Percentiles rank a stretch among this genome's conserved stretches.
These are phyloP conservation scores for Pheosia gnoma DNA, from an alignment of 2,888 invertebrate genomes.

Conservation along the genomic window DNA sequence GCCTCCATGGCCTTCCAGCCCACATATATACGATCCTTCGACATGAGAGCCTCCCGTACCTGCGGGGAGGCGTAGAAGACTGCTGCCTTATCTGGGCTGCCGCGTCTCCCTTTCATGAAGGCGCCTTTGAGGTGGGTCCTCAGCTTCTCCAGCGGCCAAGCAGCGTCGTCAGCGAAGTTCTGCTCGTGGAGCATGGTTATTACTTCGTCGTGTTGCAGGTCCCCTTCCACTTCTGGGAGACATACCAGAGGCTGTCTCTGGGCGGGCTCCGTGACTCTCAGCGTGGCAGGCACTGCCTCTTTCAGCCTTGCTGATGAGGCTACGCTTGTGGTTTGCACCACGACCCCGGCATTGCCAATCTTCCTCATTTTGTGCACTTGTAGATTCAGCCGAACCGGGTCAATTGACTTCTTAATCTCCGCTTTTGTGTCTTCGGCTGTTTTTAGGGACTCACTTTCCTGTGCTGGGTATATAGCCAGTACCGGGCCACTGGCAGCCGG, in stretches of 20 bases:
- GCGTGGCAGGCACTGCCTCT: constrained; percentile 6
- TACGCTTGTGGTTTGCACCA: constrained; percentile 14
- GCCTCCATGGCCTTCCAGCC: constrained; percentile 27
- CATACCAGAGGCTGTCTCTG: constrained; percentile 12
- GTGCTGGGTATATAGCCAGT: too few species aligned
- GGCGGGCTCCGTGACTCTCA: constrained; percentile 13
- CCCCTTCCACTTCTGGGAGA: not conserved
- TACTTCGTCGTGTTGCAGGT: fast-evolving
- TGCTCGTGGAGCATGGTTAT: constrained; percentile 6
- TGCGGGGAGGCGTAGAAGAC: constrained; percentile 20
- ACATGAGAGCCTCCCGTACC: constrained; percentile 8
- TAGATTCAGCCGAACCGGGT: not conserved
- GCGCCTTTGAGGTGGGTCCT: constrained; percentile 1
- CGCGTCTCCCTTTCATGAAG: not conserved
- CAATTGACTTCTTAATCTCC: not conserved
- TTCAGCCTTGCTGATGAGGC: constrained; percentile 11
- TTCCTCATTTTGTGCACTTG: constrained; percentile 10
- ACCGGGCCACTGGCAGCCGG: not conserved
- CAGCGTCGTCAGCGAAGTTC: constrained; percentile 11
- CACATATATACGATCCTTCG: constrained; percentile 6
- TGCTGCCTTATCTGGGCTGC: not conserved
- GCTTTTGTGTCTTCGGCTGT: constrained; percentile 14
- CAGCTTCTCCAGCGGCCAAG: not conserved
- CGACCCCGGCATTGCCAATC: too few species aligned
- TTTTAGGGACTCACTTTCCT: too few species aligned